A percentile compares a stretch with the other conserved stretches of the same genome.
phyloP scores from a whole-genome alignment of 2,888 invertebrate genomes.

The Unio delphinus region DNA sequence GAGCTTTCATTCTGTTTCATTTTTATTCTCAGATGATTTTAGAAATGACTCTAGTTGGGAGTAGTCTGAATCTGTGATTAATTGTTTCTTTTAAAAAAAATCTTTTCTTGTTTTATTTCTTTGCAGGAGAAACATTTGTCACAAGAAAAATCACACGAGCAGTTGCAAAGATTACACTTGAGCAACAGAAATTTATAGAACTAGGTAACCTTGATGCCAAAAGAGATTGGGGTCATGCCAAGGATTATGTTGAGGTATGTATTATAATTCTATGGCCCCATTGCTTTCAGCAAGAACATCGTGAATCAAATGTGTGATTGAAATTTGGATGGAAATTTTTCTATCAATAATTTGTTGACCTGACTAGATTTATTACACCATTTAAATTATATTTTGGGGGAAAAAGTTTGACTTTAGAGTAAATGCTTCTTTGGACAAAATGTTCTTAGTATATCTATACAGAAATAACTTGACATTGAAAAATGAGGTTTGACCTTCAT shows the following conservation, averaged over 20 bases:
- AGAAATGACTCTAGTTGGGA: not conserved
- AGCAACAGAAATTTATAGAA: slow-evolving; percentile 87
- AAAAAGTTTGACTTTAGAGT: no score
- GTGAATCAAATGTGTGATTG: not conserved
- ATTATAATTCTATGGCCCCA: not conserved
- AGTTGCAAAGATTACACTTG: slow-evolving; percentile 95
- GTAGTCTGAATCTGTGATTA: not conserved
- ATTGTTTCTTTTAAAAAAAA: no score
- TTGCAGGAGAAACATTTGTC: slow-evolving; percentile 92
- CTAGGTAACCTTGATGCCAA: slow-evolving; percentile 95
- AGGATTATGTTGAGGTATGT: slow-evolving; percentile 91
- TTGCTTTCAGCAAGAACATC: not conserved
- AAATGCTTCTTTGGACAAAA: no score
- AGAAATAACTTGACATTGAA: no score
- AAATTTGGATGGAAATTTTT: not conserved
- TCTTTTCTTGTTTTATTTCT: slow-evolving; percentile 1
- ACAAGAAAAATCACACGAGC: slow-evolving; percentile 97
- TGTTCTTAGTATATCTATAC: no score
- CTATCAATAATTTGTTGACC: no score
- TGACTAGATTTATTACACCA: no score
- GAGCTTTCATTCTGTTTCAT: not conserved
- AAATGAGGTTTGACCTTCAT: no score
- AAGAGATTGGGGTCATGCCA: slow-evolving; percentile 93
- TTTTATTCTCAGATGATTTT: not conserved
- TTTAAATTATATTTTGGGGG: no score